A percentile compares a stretch with the other conserved stretches of the same genome.
Conservation (phyloP, 1,140 invertebrate genomes). For the Octopus sinensis region DNA sequence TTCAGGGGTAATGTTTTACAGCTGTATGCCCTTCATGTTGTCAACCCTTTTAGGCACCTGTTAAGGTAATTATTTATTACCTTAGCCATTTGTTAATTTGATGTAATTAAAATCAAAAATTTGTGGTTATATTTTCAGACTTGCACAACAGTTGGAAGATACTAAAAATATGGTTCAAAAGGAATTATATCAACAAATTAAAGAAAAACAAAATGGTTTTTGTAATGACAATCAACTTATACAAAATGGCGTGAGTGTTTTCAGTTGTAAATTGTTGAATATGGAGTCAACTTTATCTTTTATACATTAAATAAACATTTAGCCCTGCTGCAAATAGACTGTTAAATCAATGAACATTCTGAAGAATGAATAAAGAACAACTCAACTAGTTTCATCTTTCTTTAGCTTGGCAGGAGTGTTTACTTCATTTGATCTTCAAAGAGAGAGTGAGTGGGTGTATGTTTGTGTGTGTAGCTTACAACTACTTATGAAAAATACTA, state of each 20-base stretch:
- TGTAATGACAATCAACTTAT: slow-evolving; percentile 1
- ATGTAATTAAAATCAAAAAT: background rate
- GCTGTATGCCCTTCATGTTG: background rate
- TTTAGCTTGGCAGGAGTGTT: background rate
- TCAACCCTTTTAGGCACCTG: background rate
- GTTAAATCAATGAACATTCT: background rate
- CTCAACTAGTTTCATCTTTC: background rate
- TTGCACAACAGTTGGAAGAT: slow-evolving; percentile 42
- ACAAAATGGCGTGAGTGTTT: slow-evolving; percentile 36
- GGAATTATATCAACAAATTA: slow-evolving; percentile 23
- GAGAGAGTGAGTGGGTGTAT: too few species aligned
- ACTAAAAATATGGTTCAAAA: slow-evolving; percentile 34
- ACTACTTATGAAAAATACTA: too few species aligned
- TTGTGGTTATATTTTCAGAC: slow-evolving; percentile 20
- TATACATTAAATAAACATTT: background rate
- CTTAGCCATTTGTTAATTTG: background rate
- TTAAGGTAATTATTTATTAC: background rate
- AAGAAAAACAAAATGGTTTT: background rate
- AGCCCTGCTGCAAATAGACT: background rate
- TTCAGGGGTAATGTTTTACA: too few species aligned
- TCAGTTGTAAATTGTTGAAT: slow-evolving; percentile 43
- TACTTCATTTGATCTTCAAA: too few species aligned
- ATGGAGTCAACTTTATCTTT: slow-evolving; percentile 42
- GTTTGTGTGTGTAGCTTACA: too few species aligned
- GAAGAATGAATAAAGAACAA: background rate